Evolutionary conservation across 2,888 invertebrate species (phyloP).

Genomic region (Drosophila macrospina): DNA sequence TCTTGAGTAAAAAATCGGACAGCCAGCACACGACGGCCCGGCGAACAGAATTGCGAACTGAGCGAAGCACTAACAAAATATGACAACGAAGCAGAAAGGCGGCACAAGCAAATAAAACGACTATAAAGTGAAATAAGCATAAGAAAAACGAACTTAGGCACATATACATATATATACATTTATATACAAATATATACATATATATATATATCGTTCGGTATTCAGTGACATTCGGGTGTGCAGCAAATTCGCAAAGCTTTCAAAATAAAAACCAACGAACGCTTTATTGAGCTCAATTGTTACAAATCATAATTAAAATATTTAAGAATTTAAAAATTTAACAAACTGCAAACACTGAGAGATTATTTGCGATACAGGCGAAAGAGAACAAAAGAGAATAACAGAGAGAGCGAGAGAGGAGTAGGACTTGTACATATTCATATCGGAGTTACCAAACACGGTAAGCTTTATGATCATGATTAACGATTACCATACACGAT

Average conservation of each 20-base stretch:
- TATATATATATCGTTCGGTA: conserved; percentile 9
- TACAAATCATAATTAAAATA: conserved; percentile 23
- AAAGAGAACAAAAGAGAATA: conserved; percentile 4
- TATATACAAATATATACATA: conserved; percentile 1
- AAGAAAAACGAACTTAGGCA: conserved; percentile 30
- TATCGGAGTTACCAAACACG: conserved; percentile 10
- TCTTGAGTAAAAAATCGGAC: conserved; percentile 38
- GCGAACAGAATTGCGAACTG: conserved; percentile 14
- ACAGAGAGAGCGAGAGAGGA: not conserved
- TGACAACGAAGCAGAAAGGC: conserved; percentile 25
- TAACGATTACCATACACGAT: conserved; percentile 19
- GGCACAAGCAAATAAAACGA: conserved; percentile 16
- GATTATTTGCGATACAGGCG: not conserved
- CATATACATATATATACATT: conserved; percentile 9
- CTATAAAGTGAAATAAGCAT: conserved; percentile 11
- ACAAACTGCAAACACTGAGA: not conserved
- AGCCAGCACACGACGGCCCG: conserved; percentile 43
- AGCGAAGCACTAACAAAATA: conserved; percentile 15
- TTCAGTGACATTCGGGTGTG: conserved; percentile 5
- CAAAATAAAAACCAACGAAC: conserved; percentile 15
- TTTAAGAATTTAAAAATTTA: conserved; percentile 9
- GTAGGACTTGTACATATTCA: not conserved
- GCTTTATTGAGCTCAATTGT: conserved; percentile 53
- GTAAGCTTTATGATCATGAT: conserved; percentile 13
- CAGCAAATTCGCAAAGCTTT: conserved; percentile 6